A percentile compares a stretch with the other conserved stretches of the same genome.
These are phyloP conservation scores for Varanus salvator DNA, from an alignment of 2,113 vertebrate species.

Conservation along the genomic window DNA sequence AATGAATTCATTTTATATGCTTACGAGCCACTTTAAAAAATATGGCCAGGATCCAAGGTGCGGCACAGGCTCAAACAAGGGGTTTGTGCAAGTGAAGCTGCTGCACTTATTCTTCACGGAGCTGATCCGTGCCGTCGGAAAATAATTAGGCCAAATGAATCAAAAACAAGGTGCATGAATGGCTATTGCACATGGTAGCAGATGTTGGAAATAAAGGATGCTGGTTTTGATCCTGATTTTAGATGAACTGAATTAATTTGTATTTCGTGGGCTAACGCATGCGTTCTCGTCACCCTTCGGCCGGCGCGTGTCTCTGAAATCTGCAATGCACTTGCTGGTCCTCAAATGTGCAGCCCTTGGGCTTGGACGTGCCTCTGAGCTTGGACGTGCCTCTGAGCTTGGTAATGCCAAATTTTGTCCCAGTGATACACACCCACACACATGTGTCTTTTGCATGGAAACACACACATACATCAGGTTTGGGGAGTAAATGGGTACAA, in stretches of 20 bases:
- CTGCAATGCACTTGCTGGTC: no score
- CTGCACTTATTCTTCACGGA: not conserved
- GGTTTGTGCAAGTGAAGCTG: not conserved
- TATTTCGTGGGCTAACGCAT: not conserved
- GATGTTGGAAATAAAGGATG: not conserved
- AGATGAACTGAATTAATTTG: not conserved
- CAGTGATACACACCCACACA: no score
- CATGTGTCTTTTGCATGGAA: no score
- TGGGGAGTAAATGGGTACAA: no score
- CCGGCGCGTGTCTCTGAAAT: no score
- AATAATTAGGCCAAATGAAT: not conserved
- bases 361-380: no score
- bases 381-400: no score
- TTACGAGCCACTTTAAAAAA: not conserved
- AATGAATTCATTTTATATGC: constrained; percentile 32
- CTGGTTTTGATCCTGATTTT: not conserved
- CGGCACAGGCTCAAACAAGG: not conserved
- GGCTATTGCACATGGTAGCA: not conserved
- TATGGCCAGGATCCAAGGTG: not conserved
- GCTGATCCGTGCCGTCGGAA: not conserved
- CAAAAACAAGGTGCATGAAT: not conserved
- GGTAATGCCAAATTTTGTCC: no score
- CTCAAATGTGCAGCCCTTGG: no score
- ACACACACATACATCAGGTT: no score
- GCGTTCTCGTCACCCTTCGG: no score